Evolutionary conservation across 1,140 invertebrate species (phyloP), one percentile per base, ranked within the genome.

Genomic region (Mycetomoellerius zeteki): DNA sequence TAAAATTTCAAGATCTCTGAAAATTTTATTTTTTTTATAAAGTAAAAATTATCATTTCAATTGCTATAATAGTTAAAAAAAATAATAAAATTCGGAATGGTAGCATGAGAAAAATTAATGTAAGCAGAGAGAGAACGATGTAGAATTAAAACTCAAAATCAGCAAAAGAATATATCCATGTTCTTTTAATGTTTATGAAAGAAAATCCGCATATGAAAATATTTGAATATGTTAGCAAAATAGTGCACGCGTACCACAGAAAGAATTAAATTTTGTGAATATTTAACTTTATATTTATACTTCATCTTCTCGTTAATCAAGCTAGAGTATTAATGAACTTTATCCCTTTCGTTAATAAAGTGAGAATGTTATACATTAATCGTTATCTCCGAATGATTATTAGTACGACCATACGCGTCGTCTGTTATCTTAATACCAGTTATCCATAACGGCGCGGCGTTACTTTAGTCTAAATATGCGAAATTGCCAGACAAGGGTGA

Each of bases 361-460:
- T 24, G 19, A 30, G 24, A 4, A 16, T 19, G 33, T 56, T 60
- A 24, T 19, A 47, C 16, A 82, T 73, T 82, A 82, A 82, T 73
- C 37, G 52, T 62, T 58, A 82, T 82, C 67, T 71, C 78, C 12
- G 19, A 10, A 30, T 47, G 24, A 73, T 82, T 82, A 82, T 60
- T 82, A 82, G 24, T 14, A 43, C 67, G n/a, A 16, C 69, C 80
- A 50, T 73, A 60, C 67, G 52, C 33, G 50, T 21, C 78, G 65
- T 58, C 19, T 37, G 58, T 82, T 82, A 82, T 84, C 67, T 73
- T 84, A 84, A 84, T 84, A 30, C 37, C 30, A 60, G 67, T 73
- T 73, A 73, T 84, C 33, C 54, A 43, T 73, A 64, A 47, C 33
- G 24, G 33, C 14, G 58, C 52, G 24, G 52, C 14, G 30, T 75